A percentile compares a stretch with the other conserved stretches of the same genome.
Evolutionary conservation across 2,797 vertebrate species (phyloP).

Genomic region (Danio albolineatus): DNA sequence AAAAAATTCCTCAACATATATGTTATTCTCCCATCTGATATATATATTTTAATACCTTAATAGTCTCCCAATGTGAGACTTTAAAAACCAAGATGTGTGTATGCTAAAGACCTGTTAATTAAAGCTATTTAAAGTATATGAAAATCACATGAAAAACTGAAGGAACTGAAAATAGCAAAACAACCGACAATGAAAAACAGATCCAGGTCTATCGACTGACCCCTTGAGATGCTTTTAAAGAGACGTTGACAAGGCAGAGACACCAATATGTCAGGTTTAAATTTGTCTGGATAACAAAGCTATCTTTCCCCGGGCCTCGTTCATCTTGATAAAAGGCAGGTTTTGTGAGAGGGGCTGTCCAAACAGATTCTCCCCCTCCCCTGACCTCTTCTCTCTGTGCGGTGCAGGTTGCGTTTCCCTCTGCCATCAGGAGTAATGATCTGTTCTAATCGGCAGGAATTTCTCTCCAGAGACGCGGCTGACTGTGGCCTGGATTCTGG

Average conservation of each 20-base stretch:
- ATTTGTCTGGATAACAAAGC: constrained; percentile 22
- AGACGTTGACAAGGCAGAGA: constrained; percentile 23
- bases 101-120: neutral
- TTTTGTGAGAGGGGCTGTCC: constrained; percentile 39
- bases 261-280: constrained; percentile 37
- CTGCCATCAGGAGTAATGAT: constrained; percentile 60
- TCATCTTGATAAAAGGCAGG: constrained; percentile 54
- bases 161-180: neutral
- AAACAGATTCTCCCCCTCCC: constrained; percentile 7
- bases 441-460: constrained; percentile 60
- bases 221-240: constrained; percentile 20
- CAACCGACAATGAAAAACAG: neutral
- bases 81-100: neutral
- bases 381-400: constrained; percentile 47
- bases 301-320: constrained; percentile 10
- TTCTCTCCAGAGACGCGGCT: constrained; percentile 48
- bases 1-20: too few species aligned
- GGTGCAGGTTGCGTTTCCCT: constrained; percentile 42
- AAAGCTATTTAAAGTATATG: neutral
- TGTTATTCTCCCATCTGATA: too few species aligned
- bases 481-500: constrained; percentile 42
- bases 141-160: neutral
- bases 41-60: too few species aligned
- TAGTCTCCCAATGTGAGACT: too few species aligned
- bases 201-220: constrained; percentile 3